phyloP scores from a whole-genome alignment of 1,140 invertebrate species.

The Nylanderia fulva region DNA sequence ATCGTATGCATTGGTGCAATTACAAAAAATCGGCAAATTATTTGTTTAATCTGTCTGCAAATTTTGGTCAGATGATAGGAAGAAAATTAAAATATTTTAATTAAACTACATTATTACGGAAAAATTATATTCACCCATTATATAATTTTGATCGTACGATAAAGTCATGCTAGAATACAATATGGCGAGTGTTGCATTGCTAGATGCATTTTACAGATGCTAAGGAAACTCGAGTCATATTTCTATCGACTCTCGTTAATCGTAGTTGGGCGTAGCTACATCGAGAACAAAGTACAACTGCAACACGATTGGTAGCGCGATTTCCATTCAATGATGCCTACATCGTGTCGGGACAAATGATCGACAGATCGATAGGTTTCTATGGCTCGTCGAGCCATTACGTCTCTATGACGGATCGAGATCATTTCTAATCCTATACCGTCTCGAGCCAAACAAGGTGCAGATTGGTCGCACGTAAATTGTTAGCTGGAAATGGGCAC shows the following conservation, averaged over 20 bases:
- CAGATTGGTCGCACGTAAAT: constrained; percentile 52
- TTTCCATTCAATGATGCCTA: constrained; percentile 30
- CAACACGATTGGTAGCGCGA: neutral
- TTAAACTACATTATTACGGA: too few species aligned
- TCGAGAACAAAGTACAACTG: neutral
- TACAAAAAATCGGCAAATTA: too few species aligned
- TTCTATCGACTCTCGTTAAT: neutral
- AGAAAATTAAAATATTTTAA: too few species aligned
- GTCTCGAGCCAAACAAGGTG: constrained; percentile 13
- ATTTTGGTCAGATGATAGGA: too few species aligned
- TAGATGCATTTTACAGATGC: neutral
- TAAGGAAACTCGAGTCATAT: neutral
- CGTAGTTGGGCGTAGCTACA: neutral
- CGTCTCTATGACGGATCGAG: constrained; percentile 28
- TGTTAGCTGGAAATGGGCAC: constrained; percentile 41
- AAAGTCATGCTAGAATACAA: neutral
- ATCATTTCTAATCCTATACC: constrained; percentile 41
- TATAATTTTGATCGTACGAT: neutral
- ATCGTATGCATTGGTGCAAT: too few species aligned
- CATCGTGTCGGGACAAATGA: constrained; percentile 16
- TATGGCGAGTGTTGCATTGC: neutral
- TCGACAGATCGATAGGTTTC: constrained; percentile 37
- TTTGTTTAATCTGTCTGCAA: too few species aligned
- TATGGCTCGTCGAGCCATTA: neutral
- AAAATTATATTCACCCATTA: neutral